phyloP scores from a whole-genome alignment of 2,888 invertebrate genomes.

The Harpagoxenus sublaevis region DNA sequence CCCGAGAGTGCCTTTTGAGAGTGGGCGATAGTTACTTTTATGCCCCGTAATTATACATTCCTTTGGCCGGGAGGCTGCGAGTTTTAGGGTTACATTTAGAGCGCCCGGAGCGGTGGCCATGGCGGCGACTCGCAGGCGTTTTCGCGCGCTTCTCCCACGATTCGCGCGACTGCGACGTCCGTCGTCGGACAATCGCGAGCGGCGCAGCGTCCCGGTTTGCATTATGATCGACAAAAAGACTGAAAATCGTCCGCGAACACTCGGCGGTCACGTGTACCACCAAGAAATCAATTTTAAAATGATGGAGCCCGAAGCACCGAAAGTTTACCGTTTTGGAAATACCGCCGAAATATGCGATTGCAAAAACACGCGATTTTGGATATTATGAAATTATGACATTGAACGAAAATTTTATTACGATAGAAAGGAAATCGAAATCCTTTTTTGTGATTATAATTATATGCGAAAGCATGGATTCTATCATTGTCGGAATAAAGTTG shows the following conservation, averaged over 20 bases:
- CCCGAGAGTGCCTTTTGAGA: slow-evolving; percentile 67
- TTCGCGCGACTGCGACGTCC: slow-evolving; percentile 15
- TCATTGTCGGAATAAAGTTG: neutral
- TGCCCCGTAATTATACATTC: slow-evolving; percentile 86
- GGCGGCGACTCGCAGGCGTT: slow-evolving; percentile 54
- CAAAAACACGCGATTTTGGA: neutral
- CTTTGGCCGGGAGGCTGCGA: slow-evolving; percentile 72
- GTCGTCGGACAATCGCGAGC: neutral
- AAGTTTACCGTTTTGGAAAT: neutral
- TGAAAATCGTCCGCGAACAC: neutral
- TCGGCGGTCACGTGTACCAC: neutral
- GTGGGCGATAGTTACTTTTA: slow-evolving; percentile 85
- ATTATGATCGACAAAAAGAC: neutral
- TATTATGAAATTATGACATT: neutral
- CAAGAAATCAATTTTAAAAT: neutral
- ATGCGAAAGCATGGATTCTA: neutral
- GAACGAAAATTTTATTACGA: neutral
- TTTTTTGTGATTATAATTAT: neutral
- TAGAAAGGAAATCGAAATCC: neutral
- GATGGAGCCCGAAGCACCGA: neutral
- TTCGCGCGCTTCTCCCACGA: slow-evolving; percentile 79
- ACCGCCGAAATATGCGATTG: neutral
- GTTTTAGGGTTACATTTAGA: slow-evolving; percentile 83
- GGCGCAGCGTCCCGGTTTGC: neutral
- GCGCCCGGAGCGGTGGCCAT: slow-evolving; percentile 59